Conservation (phyloP, 2,113 vertebrate genomes). For the Forbesichthys papilliferus region DNA sequence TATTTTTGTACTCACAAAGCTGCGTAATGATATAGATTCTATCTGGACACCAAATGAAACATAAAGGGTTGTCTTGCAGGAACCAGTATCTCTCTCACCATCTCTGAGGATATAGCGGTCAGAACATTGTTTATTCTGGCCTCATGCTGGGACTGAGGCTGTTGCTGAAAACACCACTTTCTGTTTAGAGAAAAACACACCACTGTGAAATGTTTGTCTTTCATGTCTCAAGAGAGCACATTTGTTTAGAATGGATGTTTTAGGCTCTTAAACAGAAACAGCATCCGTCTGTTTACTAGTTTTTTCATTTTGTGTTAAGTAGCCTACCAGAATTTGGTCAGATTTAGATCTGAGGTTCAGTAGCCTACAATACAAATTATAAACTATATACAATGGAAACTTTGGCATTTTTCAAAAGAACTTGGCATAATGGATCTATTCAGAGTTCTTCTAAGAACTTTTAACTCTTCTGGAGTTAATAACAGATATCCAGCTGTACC, state of each 20-base stretch:
- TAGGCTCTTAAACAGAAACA: slow-evolving; percentile 55
- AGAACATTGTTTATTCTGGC: slow-evolving; percentile 48
- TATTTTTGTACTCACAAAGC: too few species aligned
- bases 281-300: slow-evolving; percentile 15
- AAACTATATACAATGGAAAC: too few species aligned
- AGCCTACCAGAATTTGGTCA: not conserved
- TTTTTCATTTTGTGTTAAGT: slow-evolving; percentile 31
- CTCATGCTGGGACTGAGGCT: slow-evolving; percentile 29
- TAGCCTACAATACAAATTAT: too few species aligned
- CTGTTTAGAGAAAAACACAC: slow-evolving; percentile 46
- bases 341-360: not conserved
- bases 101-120: not conserved
- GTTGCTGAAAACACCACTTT: slow-evolving; percentile 45
- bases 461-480: not conserved
- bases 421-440: too few species aligned
- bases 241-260: slow-evolving; percentile 64
- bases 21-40: too few species aligned
- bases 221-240: slow-evolving; percentile 37
- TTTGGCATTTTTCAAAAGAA: too few species aligned
- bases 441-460: not conserved
- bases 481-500: not conserved
- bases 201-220: slow-evolving; percentile 54
- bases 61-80: too few species aligned
- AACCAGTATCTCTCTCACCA: not conserved
- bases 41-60: too few species aligned